A percentile compares a stretch with the other conserved stretches of the same genome.
Conservation (phyloP, 2,113 vertebrate genomes). For the Chelonoidis abingdonii region DNA sequence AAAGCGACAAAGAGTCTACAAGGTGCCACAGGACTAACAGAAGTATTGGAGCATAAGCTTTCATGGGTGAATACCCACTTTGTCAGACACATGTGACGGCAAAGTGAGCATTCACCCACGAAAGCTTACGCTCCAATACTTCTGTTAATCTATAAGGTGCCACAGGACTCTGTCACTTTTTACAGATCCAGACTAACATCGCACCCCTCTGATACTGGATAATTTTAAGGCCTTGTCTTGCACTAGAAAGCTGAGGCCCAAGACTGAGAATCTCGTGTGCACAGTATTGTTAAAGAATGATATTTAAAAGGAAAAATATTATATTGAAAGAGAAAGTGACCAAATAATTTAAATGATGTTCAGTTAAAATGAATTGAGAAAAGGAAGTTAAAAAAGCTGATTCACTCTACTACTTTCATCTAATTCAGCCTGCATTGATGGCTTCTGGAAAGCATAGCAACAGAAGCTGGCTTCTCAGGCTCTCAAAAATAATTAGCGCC, state of each 20-base stretch:
- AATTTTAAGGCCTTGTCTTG: background rate
- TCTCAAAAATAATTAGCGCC: background rate
- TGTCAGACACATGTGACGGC: too few species aligned
- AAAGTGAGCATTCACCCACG: too few species aligned
- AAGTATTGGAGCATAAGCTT: too few species aligned
- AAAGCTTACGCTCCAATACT: too few species aligned
- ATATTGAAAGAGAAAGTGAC: background rate
- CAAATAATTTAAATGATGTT: background rate
- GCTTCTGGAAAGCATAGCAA: background rate
- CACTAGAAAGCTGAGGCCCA: background rate
- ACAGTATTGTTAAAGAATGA: background rate
- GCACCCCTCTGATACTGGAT: background rate
- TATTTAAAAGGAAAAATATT: background rate
- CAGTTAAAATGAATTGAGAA: background rate
- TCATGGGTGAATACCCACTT: too few species aligned
- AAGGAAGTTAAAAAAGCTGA: background rate
- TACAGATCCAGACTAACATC: too few species aligned
- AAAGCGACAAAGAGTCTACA: too few species aligned
- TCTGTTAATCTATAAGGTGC: too few species aligned
- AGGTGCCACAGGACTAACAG: too few species aligned
- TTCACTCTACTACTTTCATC: background rate
- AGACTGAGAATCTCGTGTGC: background rate
- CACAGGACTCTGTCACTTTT: too few species aligned
- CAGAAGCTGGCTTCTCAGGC: background rate
- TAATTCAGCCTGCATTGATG: background rate